phyloP scores from a whole-genome alignment of 2,113 vertebrate genomes.

The Pseudorectes ferrugineus region DNA sequence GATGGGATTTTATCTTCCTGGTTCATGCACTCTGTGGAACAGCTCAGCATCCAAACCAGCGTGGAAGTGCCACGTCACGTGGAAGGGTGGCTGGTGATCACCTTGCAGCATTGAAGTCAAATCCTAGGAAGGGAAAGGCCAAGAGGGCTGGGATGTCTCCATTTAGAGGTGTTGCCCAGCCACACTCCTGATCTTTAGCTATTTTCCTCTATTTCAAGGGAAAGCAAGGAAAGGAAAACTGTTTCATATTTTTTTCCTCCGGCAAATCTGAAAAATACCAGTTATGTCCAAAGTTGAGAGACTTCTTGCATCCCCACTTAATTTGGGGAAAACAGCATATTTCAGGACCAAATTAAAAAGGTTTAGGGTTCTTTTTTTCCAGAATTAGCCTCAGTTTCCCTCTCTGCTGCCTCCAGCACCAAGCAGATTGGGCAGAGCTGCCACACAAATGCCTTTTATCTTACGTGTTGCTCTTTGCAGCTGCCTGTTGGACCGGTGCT shows the following conservation, averaged over 20 bases:
- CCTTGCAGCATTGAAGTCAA: neutral
- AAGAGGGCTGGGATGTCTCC: neutral
- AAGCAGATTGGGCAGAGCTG: neutral
- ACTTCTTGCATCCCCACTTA: neutral
- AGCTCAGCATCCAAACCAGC: neutral
- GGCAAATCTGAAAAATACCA: neutral
- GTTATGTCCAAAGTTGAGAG: neutral
- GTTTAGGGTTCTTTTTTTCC: accelerated
- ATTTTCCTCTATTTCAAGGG: neutral
- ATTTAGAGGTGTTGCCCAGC: neutral
- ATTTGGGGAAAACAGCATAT: neutral
- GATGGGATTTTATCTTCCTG: neutral
- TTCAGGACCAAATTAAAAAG: neutral
- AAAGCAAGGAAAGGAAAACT: neutral
- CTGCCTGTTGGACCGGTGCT: neutral
- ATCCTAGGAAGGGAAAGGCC: neutral
- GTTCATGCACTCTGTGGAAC: neutral
- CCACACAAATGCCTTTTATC: neutral
- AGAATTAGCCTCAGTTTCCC: neutral
- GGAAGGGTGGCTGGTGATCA: neutral
- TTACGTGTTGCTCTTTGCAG: neutral
- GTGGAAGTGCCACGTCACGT: neutral
- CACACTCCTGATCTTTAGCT: neutral
- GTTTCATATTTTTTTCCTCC: neutral
- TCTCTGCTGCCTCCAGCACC: neutral